Base-by-base conservation (phyloP, 2,888 invertebrate genomes). In the Geotrupes spiniger region DNA sequence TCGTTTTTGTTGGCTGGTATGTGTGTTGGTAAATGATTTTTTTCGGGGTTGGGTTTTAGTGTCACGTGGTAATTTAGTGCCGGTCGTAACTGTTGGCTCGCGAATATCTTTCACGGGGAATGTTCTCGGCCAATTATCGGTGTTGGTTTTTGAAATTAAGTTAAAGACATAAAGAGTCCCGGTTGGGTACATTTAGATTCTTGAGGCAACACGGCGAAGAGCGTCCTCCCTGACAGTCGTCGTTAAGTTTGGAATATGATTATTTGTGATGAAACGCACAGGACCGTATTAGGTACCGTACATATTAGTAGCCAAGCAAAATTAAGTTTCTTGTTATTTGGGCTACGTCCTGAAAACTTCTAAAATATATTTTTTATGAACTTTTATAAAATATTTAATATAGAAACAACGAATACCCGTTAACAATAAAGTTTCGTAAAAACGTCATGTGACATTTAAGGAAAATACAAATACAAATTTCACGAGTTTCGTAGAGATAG, bases 121-220 rank as follows among this genome's bases (percentile, higher is more conserved):
- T 33, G 5, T 15, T 9, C 9, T 33, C 29, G 10, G 9, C 33
- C 33, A 33, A 33, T 33, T 33, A 33, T 33, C 12, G 33, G 33
- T 33, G 33, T 33, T 33, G 33, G 33, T 33, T 33, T 33, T 33
- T 10, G 33, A 33, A 33, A 33, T 33, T 33, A 33, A 33, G 33
- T 33, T 14, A 33, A 8, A 33, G 33, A 14, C 14, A 33, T 33
- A 33, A 33, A 33, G 15, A 15, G 12, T 33, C 14, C 14, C 33
- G 14, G 9, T 9, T 12, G 33, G 15, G 15, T 14, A 33, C 14
- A 9, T 33, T 12, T 33, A 15, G 33, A 33, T 12, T 10, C 33
- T 12, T 33, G 14, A 21, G 5, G 14, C 29, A 11, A 8, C 4
- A 11, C 29, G 4, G 29, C 10, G 10, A 29, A 11, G 29, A 11